Percentiles rank a stretch among this genome's conserved stretches.
Conservation (phyloP, 2,797 vertebrate genomes). For the Melanotaenia boesemani region DNA sequence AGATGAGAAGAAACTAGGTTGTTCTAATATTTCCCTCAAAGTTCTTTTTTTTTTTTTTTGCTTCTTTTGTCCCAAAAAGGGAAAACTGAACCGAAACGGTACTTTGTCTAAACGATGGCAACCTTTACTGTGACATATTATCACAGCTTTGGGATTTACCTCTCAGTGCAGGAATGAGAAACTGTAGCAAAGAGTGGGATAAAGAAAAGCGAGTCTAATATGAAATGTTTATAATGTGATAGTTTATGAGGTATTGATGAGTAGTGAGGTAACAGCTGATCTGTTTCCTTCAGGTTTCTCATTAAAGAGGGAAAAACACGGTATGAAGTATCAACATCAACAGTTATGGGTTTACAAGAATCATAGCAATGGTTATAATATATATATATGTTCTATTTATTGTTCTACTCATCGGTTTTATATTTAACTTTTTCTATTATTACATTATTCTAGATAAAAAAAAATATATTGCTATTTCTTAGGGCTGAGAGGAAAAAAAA, state of each 20-base stretch:
- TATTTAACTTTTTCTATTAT: slow-evolving; percentile 82
- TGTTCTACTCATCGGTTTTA: slow-evolving; percentile 81
- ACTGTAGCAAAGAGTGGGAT: slow-evolving; percentile 25
- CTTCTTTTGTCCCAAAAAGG: slow-evolving; percentile 44
- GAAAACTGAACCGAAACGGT: slow-evolving; percentile 62
- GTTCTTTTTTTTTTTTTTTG: slow-evolving; percentile 15
- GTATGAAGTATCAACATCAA: slow-evolving; percentile 57
- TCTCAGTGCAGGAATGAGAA: slow-evolving; percentile 55
- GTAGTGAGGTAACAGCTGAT: slow-evolving; percentile 37
- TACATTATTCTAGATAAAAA: slow-evolving; percentile 70
- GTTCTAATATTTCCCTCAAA: slow-evolving; percentile 47
- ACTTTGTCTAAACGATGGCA: slow-evolving; percentile 64
- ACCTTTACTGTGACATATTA: slow-evolving; percentile 74
- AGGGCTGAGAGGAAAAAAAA: slow-evolving; percentile 75
- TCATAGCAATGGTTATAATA: slow-evolving; percentile 69
- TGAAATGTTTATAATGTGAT: slow-evolving; percentile 65
- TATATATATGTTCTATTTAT: slow-evolving; percentile 82
- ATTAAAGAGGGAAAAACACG: slow-evolving; percentile 36
- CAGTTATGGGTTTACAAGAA: slow-evolving; percentile 71
- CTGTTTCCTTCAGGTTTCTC: slow-evolving; percentile 59
- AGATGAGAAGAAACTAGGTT: slow-evolving; percentile 51
- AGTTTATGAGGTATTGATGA: slow-evolving; percentile 46
- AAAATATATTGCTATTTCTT: slow-evolving; percentile 74
- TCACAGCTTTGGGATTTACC: slow-evolving; percentile 58
- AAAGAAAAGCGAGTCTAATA: slow-evolving; percentile 46